Conservation (phyloP, 1,140 invertebrate genomes). For the Rhopalosiphum maidis region DNA sequence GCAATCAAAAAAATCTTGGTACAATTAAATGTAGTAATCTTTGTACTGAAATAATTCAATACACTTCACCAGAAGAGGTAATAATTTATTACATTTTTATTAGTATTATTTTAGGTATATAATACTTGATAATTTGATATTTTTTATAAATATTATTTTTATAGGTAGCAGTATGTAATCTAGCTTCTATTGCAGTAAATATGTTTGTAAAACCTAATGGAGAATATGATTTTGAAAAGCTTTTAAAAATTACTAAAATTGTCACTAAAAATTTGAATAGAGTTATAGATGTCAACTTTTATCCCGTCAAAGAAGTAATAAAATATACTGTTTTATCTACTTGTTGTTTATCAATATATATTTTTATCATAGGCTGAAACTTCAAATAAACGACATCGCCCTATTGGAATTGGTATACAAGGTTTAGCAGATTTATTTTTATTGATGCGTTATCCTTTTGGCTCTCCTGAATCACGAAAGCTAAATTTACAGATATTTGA, state of each 20-base stretch:
- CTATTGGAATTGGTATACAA: constrained; percentile 96
- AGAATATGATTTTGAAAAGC: constrained; percentile 87
- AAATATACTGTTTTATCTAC: not conserved
- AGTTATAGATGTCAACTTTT: constrained; percentile 97
- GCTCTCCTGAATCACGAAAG: constrained; percentile 81
- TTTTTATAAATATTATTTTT: constrained; percentile 59
- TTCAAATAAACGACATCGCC: constrained; percentile 92
- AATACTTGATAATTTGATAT: not conserved
- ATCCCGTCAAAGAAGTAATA: constrained; percentile 89
- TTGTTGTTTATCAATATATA: not conserved
- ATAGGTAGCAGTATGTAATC: constrained; percentile 93
- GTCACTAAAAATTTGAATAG: constrained; percentile 94
- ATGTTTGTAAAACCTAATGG: constrained; percentile 86
- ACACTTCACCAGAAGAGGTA: constrained; percentile 87
- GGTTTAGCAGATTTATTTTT: constrained; percentile 97
- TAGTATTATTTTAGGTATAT: not conserved
- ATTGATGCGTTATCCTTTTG: constrained; percentile 92
- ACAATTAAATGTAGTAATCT: constrained; percentile 99
- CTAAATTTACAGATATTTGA: constrained; percentile 98
- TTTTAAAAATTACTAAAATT: constrained; percentile 88
- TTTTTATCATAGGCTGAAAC: constrained; percentile 67
- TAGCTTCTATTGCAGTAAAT: constrained; percentile 97
- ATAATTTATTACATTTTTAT: not conserved
- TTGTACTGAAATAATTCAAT: constrained; percentile 98
- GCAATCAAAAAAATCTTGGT: constrained; percentile 98